A percentile compares a stretch with the other conserved stretches of the same genome.
phyloP scores from a whole-genome alignment of 2,888 invertebrate genomes.

The Drymonia ruficornis region DNA sequence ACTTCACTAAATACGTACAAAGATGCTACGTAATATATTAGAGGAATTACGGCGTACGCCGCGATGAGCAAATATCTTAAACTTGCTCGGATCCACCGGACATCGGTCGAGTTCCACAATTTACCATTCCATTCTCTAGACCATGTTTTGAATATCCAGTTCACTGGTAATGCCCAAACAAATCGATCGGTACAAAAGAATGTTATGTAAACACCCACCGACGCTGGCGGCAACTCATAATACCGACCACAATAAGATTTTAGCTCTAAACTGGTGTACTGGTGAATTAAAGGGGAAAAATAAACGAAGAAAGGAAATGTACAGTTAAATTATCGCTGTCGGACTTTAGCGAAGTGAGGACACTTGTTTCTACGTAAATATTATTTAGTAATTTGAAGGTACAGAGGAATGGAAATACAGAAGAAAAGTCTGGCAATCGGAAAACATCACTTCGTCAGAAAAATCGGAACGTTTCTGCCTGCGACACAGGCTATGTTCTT shows the following conservation, averaged over 20 bases:
- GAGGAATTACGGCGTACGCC: constrained; percentile 3
- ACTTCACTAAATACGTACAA: neutral
- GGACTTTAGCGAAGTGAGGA: too few relatives aligned
- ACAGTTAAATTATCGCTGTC: constrained; percentile 13
- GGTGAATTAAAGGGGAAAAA: constrained; percentile 8
- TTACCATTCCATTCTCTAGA: constrained; percentile 48
- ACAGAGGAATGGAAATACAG: too few relatives aligned
- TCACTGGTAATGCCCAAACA: constrained; percentile 58
- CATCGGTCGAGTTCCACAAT: constrained; percentile 64
- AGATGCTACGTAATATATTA: neutral
- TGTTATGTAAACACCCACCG: constrained; percentile 70
- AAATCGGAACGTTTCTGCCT: too few relatives aligned
- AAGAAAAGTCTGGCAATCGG: too few relatives aligned
- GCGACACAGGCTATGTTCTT: too few relatives aligned
- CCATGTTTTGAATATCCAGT: constrained; percentile 62
- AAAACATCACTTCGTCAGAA: too few relatives aligned
- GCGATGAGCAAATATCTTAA: constrained; percentile 37
- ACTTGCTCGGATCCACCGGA: constrained; percentile 64
- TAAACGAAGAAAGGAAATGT: neutral
- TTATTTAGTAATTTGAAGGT: neutral
- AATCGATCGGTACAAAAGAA: constrained; percentile 56
- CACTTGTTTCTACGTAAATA: neutral
- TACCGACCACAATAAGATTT: constrained; percentile 52
- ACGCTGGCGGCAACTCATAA: constrained; percentile 48
- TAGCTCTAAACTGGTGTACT: constrained; percentile 27